These are phyloP conservation scores for Mythimna loreyi DNA, from an alignment of 2,888 invertebrate species.

Conservation along the genomic window DNA sequence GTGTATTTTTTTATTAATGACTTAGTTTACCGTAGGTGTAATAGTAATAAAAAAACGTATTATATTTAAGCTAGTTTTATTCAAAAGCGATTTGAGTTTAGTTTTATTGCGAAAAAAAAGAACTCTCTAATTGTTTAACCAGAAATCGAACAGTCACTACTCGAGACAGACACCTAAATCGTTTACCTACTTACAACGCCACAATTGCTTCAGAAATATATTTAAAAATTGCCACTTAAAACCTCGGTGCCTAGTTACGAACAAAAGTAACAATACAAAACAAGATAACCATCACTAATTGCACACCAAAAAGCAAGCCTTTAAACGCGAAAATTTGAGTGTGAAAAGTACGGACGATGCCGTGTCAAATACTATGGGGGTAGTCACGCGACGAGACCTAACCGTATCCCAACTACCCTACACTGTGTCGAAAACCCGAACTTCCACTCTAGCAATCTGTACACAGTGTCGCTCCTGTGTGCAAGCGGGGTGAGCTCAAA, in stretches of 20 bases:
- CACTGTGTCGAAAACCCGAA: conserved; percentile 53
- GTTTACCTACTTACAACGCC: conserved; percentile 51
- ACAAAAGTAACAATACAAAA: conserved; percentile 74
- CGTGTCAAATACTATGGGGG: conserved; percentile 81
- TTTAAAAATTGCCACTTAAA: conserved; percentile 65
- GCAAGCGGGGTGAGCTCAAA: conserved; percentile 61
- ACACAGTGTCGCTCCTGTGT: conserved; percentile 55
- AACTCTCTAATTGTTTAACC: conserved; percentile 15
- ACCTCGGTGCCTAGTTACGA: conserved; percentile 60
- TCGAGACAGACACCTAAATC: conserved; percentile 49
- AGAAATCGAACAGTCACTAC: conserved; percentile 42
- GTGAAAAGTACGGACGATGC: conserved; percentile 84
- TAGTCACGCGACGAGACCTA: conserved; percentile 78
- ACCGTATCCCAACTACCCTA: conserved; percentile 64
- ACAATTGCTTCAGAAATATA: conserved; percentile 60
- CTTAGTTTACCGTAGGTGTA: conserved; percentile 15
- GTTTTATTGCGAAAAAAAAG: too few species aligned
- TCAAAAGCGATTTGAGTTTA: too few species aligned
- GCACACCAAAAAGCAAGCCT: conserved; percentile 82
- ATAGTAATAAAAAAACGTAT: conserved; percentile 13
- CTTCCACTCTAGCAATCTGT: conserved; percentile 10
- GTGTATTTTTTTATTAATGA: conserved; percentile 52
- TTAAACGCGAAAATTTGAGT: conserved; percentile 86
- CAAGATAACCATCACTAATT: conserved; percentile 87
- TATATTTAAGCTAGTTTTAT: neutral